These are phyloP conservation scores for Lagria hirta DNA, from an alignment of 2,888 invertebrate genomes.

Conservation along the genomic window DNA sequence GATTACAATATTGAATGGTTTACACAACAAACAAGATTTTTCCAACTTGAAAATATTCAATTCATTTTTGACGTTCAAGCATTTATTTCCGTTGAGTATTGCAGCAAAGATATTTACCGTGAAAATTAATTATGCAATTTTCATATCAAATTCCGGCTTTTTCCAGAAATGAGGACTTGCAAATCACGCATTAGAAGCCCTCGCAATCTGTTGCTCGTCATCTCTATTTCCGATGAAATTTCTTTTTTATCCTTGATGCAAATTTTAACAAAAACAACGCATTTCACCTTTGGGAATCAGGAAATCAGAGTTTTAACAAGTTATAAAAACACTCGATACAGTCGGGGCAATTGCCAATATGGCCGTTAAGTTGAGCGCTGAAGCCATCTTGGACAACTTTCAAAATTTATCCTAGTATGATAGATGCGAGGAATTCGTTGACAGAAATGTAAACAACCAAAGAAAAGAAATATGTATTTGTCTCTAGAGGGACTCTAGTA, in stretches of 20 bases:
- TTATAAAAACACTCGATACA: slow-evolving; percentile 8
- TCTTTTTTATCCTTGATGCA: slow-evolving; percentile 18
- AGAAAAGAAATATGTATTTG: slow-evolving; percentile 18
- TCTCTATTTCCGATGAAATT: slow-evolving; percentile 20
- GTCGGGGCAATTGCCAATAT: slow-evolving; percentile 1
- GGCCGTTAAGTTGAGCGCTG: background rate
- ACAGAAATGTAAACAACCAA: slow-evolving; percentile 18
- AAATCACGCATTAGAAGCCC: slow-evolving; percentile 13
- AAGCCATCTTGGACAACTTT: slow-evolving; percentile 5
- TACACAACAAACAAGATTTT: too few relatives aligned
- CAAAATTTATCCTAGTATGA: slow-evolving; percentile 8
- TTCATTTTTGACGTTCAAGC: too few relatives aligned
- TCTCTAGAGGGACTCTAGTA: slow-evolving; percentile 13
- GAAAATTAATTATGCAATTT: slow-evolving; percentile 18
- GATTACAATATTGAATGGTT: background rate
- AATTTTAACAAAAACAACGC: slow-evolving; percentile 7
- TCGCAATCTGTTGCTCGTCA: slow-evolving; percentile 19
- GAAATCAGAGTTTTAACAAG: slow-evolving; percentile 2
- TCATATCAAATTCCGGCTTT: slow-evolving; percentile 14
- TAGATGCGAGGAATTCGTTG: slow-evolving; percentile 16
- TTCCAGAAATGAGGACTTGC: slow-evolving; percentile 16
- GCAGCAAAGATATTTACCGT: slow-evolving; percentile 11
- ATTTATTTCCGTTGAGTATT: too few relatives aligned
- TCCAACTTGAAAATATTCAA: too few relatives aligned
- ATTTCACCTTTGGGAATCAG: slow-evolving; percentile 2